phyloP scores from a whole-genome alignment of 2,113 vertebrate species.

The Chamaea fasciata region DNA sequence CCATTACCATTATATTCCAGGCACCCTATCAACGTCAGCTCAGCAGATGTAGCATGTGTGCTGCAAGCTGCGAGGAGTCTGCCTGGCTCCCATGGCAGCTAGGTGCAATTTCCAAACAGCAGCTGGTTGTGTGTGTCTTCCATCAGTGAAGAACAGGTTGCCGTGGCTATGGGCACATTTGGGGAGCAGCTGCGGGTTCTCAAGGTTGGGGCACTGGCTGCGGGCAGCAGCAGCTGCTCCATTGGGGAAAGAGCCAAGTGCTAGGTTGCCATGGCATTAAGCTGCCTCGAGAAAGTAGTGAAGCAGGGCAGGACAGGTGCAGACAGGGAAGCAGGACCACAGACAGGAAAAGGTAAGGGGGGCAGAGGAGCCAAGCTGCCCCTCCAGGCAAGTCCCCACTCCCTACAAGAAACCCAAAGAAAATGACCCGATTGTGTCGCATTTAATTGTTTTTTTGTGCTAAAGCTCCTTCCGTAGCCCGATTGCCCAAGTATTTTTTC shows the following conservation, averaged over 20 bases:
- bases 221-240: rapidly evolving
- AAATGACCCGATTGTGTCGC: background rate
- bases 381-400: rapidly evolving
- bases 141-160: background rate
- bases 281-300: background rate
- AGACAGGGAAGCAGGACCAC: background rate
- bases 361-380: background rate
- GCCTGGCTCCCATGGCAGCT: background rate
- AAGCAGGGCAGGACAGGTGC: background rate
- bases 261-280: rapidly evolving
- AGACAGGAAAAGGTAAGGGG: rapidly evolving
- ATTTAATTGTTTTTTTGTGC: background rate
- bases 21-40: background rate
- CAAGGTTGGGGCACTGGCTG: background rate
- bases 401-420: background rate
- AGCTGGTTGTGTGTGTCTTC: background rate
- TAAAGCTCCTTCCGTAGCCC: background rate
- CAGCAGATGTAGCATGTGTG: background rate
- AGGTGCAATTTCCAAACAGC: background rate
- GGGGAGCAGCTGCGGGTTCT: background rate
- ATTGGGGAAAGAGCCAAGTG: rapidly evolving
- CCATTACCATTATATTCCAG: rapidly evolving
- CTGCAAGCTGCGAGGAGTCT: background rate
- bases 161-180: background rate
- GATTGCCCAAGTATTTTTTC: background rate